Evolutionary conservation across 2,797 vertebrate genomes (phyloP), one percentile per base, ranked within the genome.

Genomic region (Neosilurus hyrtlii): DNA sequence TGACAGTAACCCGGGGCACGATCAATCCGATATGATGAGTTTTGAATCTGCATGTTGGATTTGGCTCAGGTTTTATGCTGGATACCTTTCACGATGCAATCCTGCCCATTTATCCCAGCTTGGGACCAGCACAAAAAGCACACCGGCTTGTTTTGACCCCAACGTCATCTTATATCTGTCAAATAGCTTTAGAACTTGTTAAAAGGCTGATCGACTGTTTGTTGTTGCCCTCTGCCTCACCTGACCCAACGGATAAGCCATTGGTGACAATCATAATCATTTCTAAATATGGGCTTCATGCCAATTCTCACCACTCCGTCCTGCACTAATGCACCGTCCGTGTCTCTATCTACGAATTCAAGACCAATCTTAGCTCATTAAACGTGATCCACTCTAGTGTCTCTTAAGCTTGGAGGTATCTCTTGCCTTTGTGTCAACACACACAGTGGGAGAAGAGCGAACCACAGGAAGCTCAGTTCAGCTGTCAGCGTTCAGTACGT

Each of bases 321-420:
- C 59, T 63, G 77, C n/a, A 51, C 68, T 4, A 65, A 75, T 59
- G 65, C 75, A 61, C 37, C 56, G 68, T 70, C 67, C 12, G 62
- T 61, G 62, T 24, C 22, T 75, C 70, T 16, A 43, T 56, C 43
- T 24, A 70, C 49, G 78, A 66, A 30, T 49, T 66, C 79, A 52
- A 81, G 62, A 70, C 54, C 63, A 56, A 57, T 52, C 73, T 82
- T n/a, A 72, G 66, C 84, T 85, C 73, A 78, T 85, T 85, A 85
- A 82, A 72, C 71, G 73, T 71, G 65, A 77, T 57, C 26, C 83
- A 72, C 83, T 65, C 37, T 49, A 54, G 56, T 65, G 83, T 77
- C 78, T 49, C 52, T 65, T 63, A 63, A 71, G 75, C 52, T 59
- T 73, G 49, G 72, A 75, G 18, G 72, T 75, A 75, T 75, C 26